Evolutionary conservation across 2,113 vertebrate genomes (phyloP).

Genomic region (Solenodon paradoxus): DNA sequence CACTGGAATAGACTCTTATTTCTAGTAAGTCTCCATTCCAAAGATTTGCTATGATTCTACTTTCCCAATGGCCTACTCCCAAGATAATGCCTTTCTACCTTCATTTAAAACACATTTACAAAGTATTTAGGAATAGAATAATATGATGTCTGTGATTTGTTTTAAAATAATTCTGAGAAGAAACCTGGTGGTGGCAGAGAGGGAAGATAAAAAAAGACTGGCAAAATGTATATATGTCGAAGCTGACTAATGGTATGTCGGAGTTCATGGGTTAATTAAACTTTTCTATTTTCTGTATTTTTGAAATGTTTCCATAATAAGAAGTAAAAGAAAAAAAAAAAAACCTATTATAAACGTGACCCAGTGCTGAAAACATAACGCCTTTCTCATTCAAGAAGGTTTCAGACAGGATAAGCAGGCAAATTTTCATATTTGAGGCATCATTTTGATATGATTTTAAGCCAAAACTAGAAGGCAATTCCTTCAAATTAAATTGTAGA

Average conservation of each 20-base stretch:
- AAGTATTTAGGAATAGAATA: neutral
- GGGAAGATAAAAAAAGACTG: neutral
- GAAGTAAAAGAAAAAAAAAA: neutral
- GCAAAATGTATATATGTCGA: neutral
- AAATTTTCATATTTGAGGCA: neutral
- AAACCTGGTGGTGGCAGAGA: neutral
- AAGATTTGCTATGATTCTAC: neutral
- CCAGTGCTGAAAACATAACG: neutral
- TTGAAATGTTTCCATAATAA: neutral
- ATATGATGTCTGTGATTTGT: neutral
- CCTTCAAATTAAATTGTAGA: neutral
- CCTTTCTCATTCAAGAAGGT: neutral
- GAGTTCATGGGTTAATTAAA: neutral
- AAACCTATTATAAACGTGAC: neutral
- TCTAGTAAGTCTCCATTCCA: neutral
- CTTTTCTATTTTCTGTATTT: neutral
- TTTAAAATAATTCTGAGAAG: constrained; percentile 15
- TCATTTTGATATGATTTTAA: neutral
- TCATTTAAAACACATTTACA: neutral
- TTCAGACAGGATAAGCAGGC: neutral
- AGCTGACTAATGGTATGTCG: neutral
- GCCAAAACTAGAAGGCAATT: neutral
- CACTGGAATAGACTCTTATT: neutral
- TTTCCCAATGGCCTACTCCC: neutral
- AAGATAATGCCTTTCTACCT: neutral